Evolutionary conservation across 2,888 invertebrate species (phyloP), one percentile per base, ranked within the genome.

Genomic region (Anoplius nigerrimus): DNA sequence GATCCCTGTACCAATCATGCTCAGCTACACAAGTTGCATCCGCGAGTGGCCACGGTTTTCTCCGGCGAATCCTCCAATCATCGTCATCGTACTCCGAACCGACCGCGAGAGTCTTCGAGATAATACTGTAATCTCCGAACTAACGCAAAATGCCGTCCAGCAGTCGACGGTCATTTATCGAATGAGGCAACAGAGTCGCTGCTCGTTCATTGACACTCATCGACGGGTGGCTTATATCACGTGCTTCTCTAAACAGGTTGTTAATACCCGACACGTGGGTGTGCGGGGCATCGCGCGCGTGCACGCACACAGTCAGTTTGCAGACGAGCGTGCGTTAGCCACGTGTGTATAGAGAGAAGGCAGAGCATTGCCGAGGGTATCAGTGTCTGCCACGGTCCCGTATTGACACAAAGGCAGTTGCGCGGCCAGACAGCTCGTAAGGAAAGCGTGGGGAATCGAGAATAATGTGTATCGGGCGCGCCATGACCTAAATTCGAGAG

Each of bases 401-500:
- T 34, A 34, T 34, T 34, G 34, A 34, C 34, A 34, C 34, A 34
- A 34, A 34, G 34, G 34, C 34, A 34, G 34, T 34, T 34, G 34
- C 11, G 34, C 34, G 34, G 34, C 34, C 34, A 34, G 34, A 34
- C 34, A 11, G 34, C 8, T 6, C 34, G 34, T 34, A 51, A 58
- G 27, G 61, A 34, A 57, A 52, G 56, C 6, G 79, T 74, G 71
- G 66, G 48, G 62, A 73, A 73, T 76, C 63, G 71, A 70, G 76
- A 73, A 66, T 74, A 79, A 76, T 62, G 71, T 58, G 66, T 76
- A 69, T 69, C 71, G 69, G 58, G 27, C 34, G 61, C 63, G 68
- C 76, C 79, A 74, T 78, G 78, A 78, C 78, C 78, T 58, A 69
- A 79, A 78, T 78, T 66, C 74, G 52, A 42, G 56, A 53, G 70